Evolutionary conservation across 2,113 vertebrate species (phyloP).

Genomic region (Leiothrix lutea): DNA sequence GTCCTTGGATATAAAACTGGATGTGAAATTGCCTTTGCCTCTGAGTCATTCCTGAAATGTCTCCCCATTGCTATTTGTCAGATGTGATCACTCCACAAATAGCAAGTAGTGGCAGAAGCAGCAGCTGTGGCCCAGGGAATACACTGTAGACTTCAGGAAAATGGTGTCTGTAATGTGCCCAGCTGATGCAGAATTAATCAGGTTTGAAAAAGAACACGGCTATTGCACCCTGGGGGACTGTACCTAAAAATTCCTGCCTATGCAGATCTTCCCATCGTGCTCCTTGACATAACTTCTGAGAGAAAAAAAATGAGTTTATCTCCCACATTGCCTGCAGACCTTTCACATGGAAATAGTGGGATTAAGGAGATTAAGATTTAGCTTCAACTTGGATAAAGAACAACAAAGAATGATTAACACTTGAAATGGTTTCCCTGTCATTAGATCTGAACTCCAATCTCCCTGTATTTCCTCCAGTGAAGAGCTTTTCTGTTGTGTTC

Average conservation of each 20-base stretch:
- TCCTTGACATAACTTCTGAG: conserved; percentile 54
- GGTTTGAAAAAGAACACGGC: conserved; percentile 18
- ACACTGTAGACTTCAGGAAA: conserved; percentile 28
- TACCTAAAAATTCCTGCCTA: conserved; percentile 59
- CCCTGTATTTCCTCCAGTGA: background rate
- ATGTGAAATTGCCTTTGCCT: conserved; percentile 49
- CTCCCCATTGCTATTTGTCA: conserved; percentile 47
- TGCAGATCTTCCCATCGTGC: background rate
- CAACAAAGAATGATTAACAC: conserved; percentile 61
- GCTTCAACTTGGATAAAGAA: conserved; percentile 57
- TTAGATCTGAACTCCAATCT: conserved; percentile 16
- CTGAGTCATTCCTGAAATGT: conserved; percentile 50
- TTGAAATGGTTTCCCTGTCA: conserved; percentile 49
- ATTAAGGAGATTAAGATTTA: conserved; percentile 63
- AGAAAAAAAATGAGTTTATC: conserved; percentile 53
- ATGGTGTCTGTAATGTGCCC: conserved; percentile 46
- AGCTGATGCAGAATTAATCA: conserved; percentile 63
- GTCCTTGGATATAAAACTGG: conserved; percentile 36
- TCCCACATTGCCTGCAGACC: conserved; percentile 28
- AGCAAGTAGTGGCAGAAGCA: conserved; percentile 39
- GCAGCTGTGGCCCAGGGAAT: conserved; percentile 57
- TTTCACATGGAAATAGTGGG: conserved; percentile 59
- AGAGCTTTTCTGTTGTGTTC: conserved; percentile 9
- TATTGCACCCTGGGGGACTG: conserved; percentile 31
- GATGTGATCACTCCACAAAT: conserved; percentile 32